Percentiles rank a stretch among this genome's conserved stretches.
Conservation (phyloP, 1,140 invertebrate species). For the Mizuhopecten yessoensis region DNA sequence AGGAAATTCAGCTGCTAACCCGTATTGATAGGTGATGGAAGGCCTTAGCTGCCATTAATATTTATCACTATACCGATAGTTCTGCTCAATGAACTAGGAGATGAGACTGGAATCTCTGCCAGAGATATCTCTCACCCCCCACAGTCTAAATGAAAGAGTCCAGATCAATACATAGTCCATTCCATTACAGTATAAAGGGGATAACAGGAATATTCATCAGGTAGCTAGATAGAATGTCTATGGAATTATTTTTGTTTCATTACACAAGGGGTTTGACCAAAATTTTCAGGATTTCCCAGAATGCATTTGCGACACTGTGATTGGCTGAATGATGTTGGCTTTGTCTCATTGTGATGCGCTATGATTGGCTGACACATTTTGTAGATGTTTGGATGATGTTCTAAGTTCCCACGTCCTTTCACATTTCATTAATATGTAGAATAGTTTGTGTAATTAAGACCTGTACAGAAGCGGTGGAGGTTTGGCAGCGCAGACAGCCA, state of each 20-base stretch:
- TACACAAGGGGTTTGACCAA: constrained; percentile 55
- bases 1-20: constrained; percentile 12
- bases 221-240: constrained; percentile 43
- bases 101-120: constrained; percentile 13
- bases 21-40: constrained; percentile 12
- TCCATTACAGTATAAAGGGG: background rate
- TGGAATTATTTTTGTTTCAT: constrained; percentile 42
- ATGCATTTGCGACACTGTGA: constrained; percentile 58
- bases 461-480: background rate
- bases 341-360: constrained; percentile 49
- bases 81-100: constrained; percentile 25
- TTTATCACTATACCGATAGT: background rate
- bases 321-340: constrained; percentile 48
- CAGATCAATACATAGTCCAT: background rate
- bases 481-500: background rate
- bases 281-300: constrained; percentile 61
- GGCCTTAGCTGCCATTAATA: background rate
- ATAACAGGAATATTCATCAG: background rate
- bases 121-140: background rate
- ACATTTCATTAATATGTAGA: background rate
- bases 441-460: constrained; percentile 17
- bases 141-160: background rate
- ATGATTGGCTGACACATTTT: constrained; percentile 62
- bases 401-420: background rate
- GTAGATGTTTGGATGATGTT: background rate